These are phyloP conservation scores for Lathronympha strigana DNA, from an alignment of 2,888 invertebrate genomes.

Conservation along the genomic window DNA sequence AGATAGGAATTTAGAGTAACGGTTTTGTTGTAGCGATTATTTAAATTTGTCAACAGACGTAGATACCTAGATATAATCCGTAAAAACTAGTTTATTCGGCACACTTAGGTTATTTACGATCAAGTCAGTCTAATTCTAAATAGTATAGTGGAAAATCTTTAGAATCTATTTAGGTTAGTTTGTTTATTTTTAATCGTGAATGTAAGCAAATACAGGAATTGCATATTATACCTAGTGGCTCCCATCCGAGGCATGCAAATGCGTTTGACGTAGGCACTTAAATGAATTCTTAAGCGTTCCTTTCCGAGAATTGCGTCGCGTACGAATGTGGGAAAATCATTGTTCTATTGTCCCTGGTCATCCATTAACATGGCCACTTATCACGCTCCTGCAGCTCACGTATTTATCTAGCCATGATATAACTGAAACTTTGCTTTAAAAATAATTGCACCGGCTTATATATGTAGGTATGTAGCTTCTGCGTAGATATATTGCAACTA, in stretches of 20 bases:
- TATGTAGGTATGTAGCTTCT: background rate
- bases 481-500: background rate
- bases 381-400: constrained; percentile 62
- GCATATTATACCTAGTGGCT: constrained; percentile 6
- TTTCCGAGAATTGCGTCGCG: constrained; percentile 66
- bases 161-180: too few species aligned
- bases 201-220: constrained; percentile 16
- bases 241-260: constrained; percentile 22
- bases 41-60: background rate
- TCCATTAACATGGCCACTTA: constrained; percentile 69
- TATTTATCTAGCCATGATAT: constrained; percentile 45
- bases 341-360: constrained; percentile 78
- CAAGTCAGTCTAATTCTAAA: background rate
- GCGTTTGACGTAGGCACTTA: constrained; percentile 31
- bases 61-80: background rate
- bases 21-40: background rate
- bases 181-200: background rate
- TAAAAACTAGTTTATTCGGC: constrained; percentile 6
- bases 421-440: constrained; percentile 23
- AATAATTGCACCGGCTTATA: background rate
- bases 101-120: background rate
- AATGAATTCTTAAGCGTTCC: constrained; percentile 48
- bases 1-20: constrained; percentile 7
- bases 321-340: constrained; percentile 76
- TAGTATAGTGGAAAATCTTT: background rate